phyloP scores from a whole-genome alignment of 2,113 vertebrate genomes.

The Paramisgurnus dabryanus region DNA sequence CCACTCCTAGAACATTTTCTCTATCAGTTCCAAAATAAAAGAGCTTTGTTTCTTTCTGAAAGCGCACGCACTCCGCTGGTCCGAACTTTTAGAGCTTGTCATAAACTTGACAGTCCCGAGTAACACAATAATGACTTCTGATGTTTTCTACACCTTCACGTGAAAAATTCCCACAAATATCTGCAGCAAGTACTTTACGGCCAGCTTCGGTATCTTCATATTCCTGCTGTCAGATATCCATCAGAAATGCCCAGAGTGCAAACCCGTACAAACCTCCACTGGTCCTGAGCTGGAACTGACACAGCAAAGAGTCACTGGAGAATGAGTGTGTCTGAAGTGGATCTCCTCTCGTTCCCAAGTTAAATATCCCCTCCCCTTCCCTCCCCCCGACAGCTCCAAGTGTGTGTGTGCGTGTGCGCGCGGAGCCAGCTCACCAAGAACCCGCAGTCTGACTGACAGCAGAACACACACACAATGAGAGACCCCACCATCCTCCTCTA shows the following conservation, averaged over 20 bases:
- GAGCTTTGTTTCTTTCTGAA: neutral
- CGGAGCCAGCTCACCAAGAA: constrained; percentile 79
- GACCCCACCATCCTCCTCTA: constrained; percentile 37
- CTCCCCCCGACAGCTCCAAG: constrained; percentile 20
- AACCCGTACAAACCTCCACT: constrained; percentile 15
- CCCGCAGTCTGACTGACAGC: constrained; percentile 84
- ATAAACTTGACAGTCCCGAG: neutral
- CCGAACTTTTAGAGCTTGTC: neutral
- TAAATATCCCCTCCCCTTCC: constrained; percentile 43
- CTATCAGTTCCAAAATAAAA: neutral
- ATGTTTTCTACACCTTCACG: neutral
- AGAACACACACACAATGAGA: constrained; percentile 40
- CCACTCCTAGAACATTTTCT: neutral
- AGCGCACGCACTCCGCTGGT: neutral
- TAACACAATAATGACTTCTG: neutral
- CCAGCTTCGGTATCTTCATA: neutral
- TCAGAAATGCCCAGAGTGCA: neutral
- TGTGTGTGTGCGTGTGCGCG: constrained; percentile 11
- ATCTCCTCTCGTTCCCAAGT: constrained; percentile 37
- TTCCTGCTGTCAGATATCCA: neutral
- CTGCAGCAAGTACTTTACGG: neutral
- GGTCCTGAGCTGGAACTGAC: constrained; percentile 27
- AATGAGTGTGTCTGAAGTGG: constrained; percentile 41
- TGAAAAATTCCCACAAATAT: neutral
- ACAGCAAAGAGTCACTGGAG: neutral